Evolutionary conservation across 2,888 invertebrate genomes (phyloP), one percentile per base, ranked within the genome.

Genomic region (Aethes cnicana): DNA sequence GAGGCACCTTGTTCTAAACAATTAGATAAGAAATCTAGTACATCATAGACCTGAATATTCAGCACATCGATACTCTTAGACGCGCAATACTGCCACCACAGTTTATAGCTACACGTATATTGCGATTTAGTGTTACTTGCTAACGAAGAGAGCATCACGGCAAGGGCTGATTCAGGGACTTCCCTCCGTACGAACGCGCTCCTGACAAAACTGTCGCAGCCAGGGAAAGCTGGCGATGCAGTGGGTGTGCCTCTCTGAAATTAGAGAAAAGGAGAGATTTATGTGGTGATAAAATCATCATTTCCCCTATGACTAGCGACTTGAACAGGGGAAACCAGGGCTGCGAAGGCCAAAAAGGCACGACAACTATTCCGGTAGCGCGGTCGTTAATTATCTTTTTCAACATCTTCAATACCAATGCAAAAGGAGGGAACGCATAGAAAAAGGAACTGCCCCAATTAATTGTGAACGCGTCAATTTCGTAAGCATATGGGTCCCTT

Each of bases 221-320:
- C 47, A 47, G 47, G 46, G 46, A 46, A 46, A 46, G 46, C 5
- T n/a, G 46, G 8, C 9, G 46, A 21, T 47, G 47, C 7, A 47
- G 3, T n/a, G 47, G 47, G 9, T 37, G 47, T 4, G n/a, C 9
- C 5, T 26, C 6, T 14, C 46, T 46, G 46, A 46, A 46, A 36
- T 30, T 21, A 23, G 43, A 43, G 3, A 20, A 28, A 5, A 46
- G 17, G 3, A 36, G 7, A 6, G n/a, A 8, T 36, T 46, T 26
- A 28, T 25, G 16, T 5, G 46, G 46, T 6, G 11, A 1, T 3
- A 46, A 36, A 12, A 36, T 20, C 12, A 36, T 28, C 6, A 12
- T 14, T 18, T 36, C 46, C 2, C 20, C 18, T 1, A 44, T 8
- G 2, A 3, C 3, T 5, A 44, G 17, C 1, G 33, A 25, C 12